Conservation (phyloP, 2,113 vertebrate genomes). For the Ploceus nigricollis region DNA sequence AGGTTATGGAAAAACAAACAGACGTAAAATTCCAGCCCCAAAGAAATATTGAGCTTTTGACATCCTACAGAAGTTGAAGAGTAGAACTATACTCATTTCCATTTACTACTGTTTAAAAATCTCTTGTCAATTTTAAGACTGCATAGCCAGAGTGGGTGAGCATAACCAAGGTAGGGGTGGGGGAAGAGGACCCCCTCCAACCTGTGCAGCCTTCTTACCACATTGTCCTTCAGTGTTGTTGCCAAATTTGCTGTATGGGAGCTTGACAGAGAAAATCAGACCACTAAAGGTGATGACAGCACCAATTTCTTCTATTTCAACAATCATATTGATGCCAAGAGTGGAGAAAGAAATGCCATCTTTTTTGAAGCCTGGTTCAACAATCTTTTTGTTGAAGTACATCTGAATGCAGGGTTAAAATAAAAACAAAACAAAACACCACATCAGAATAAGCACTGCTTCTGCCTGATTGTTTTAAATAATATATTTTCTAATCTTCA, state of each 20-base stretch:
- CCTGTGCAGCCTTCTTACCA: slow-evolving; percentile 74
- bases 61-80: neutral
- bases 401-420: slow-evolving; percentile 69
- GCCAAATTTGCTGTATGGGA: slow-evolving; percentile 79
- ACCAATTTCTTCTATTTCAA: slow-evolving; percentile 72
- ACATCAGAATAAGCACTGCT: neutral
- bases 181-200: neutral
- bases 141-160: neutral
- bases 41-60: neutral
- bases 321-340: slow-evolving; percentile 74
- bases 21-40: neutral
- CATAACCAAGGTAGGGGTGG: neutral
- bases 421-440: neutral
- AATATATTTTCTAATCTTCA: neutral
- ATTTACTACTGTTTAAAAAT: neutral
- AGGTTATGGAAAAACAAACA: neutral
- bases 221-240: slow-evolving; percentile 91
- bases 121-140: neutral
- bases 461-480: neutral
- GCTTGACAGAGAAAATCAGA: slow-evolving; percentile 76
- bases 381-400: slow-evolving; percentile 71
- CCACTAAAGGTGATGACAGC: slow-evolving; percentile 75
- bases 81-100: neutral
- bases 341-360: slow-evolving; percentile 69
- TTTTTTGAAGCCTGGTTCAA: slow-evolving; percentile 75